Evolutionary conservation across 1,140 invertebrate species (phyloP).

Genomic region (Ditylenchus dipsaci): DNA sequence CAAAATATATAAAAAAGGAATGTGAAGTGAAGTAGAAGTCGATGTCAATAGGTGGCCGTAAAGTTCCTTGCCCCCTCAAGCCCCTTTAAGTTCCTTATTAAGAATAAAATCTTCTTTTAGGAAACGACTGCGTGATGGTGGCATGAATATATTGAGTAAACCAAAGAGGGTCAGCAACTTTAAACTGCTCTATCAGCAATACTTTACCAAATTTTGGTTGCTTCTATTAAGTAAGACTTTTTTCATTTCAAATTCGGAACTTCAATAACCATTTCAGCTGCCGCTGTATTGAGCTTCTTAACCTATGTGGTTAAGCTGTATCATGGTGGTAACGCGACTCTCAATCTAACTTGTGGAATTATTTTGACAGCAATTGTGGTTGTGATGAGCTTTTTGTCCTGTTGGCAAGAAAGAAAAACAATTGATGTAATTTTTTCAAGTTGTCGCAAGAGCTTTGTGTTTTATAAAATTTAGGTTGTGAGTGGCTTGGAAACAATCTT

Average conservation of each 20-base stretch:
- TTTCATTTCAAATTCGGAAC: slow-evolving; percentile 11
- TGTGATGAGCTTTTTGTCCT: slow-evolving; percentile 52
- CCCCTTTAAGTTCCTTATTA: too few species aligned
- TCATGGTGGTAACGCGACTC: slow-evolving; percentile 47
- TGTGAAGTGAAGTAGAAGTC: too few species aligned
- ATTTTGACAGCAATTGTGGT: slow-evolving; percentile 54
- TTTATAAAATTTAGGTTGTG: slow-evolving; percentile 38
- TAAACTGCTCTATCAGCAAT: slow-evolving; percentile 45
- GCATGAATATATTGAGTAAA: slow-evolving; percentile 42
- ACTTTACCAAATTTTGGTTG: slow-evolving; percentile 57
- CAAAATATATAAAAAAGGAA: too few species aligned
- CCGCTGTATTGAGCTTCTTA: slow-evolving; percentile 42
- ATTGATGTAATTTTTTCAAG: not conserved
- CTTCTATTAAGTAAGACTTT: slow-evolving; percentile 42
- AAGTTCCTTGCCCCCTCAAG: too few species aligned
- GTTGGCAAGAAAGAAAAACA: slow-evolving; percentile 55
- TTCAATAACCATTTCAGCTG: slow-evolving; percentile 11
- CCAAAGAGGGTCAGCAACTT: slow-evolving; percentile 42
- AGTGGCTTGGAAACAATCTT: slow-evolving; percentile 47
- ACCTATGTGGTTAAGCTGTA: slow-evolving; percentile 57
- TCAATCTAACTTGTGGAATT: slow-evolving; percentile 56
- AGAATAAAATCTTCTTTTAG: slow-evolving; percentile 30
- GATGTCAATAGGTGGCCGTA: too few species aligned
- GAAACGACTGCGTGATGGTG: slow-evolving; percentile 53
- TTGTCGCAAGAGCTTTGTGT: not conserved